Percentiles rank a stretch among this genome's conserved stretches.
Evolutionary conservation across 2,113 vertebrate species (phyloP).

Genomic region (Pomatostomus ruficeps): DNA sequence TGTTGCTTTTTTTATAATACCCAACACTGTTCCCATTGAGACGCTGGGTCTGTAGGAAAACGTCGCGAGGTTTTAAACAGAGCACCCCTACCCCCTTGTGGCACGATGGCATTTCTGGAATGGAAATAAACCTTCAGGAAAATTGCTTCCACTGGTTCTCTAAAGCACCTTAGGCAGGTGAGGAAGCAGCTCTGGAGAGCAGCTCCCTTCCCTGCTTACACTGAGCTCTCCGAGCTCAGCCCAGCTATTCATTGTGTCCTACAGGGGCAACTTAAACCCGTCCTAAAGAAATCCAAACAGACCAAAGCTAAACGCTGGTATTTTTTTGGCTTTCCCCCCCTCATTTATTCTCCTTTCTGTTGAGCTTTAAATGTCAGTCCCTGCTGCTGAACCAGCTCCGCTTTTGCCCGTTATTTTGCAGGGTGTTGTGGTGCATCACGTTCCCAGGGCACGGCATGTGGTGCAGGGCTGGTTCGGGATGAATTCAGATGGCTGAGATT

Average conservation of each 20-base stretch:
- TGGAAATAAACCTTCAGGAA: constrained; percentile 5
- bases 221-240: neutral
- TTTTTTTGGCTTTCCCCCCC: neutral
- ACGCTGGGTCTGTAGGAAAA: neutral
- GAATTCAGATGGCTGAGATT: neutral
- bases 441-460: constrained; percentile 28
- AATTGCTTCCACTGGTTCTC: neutral
- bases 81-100: constrained; percentile 78
- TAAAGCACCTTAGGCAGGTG: constrained; percentile 1
- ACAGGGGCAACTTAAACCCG: neutral
- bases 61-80: constrained; percentile 42
- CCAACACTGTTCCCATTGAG: neutral
- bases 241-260: neutral
- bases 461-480: neutral
- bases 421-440: neutral
- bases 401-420: neutral
- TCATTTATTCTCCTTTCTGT: neutral
- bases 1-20: neutral
- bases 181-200: neutral
- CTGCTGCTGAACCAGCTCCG: neutral
- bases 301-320: neutral
- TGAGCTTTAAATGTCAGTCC: neutral
- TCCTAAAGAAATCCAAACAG: neutral
- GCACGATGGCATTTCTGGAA: constrained; percentile 58
- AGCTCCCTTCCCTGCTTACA: neutral